Percentiles rank a stretch among this genome's conserved stretches.
Evolutionary conservation across 2,113 vertebrate genomes (phyloP).

Genomic region (Elachura formosa): DNA sequence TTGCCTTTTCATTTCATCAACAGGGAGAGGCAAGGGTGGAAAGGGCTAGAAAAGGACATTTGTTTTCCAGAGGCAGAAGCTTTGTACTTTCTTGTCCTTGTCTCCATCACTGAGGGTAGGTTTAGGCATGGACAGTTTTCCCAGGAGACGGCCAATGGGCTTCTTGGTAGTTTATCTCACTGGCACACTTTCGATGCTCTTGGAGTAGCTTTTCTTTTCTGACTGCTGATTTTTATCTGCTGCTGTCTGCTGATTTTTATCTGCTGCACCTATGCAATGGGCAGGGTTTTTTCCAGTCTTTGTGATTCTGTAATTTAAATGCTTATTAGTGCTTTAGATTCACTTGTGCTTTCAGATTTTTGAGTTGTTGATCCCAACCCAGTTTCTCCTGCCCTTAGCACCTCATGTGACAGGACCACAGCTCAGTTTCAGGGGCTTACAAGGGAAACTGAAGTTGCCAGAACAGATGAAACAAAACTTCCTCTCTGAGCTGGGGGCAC

Average conservation of each 20-base stretch:
- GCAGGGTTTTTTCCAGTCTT: not conserved
- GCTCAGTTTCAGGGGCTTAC: slow-evolving; percentile 7
- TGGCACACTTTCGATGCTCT: not conserved
- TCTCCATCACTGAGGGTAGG: not conserved
- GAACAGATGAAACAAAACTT: slow-evolving; percentile 30
- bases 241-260: not conserved
- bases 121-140: not conserved
- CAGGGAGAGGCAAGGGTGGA: not conserved
- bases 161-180: not conserved
- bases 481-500: not conserved
- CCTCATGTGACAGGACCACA: not conserved
- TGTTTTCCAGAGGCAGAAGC: not conserved
- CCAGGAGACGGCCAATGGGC: not conserved
- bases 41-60: not conserved
- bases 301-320: not conserved
- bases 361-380: not conserved
- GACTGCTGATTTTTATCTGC: not conserved
- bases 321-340: not conserved
- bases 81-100: not conserved
- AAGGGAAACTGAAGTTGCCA: slow-evolving; percentile 14
- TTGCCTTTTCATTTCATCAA: not conserved
- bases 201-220: not conserved
- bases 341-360: not conserved
- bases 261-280: not conserved
- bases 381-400: not conserved